Conservation (phyloP, 2,113 vertebrate species). For the Tautogolabrus adspersus region DNA sequence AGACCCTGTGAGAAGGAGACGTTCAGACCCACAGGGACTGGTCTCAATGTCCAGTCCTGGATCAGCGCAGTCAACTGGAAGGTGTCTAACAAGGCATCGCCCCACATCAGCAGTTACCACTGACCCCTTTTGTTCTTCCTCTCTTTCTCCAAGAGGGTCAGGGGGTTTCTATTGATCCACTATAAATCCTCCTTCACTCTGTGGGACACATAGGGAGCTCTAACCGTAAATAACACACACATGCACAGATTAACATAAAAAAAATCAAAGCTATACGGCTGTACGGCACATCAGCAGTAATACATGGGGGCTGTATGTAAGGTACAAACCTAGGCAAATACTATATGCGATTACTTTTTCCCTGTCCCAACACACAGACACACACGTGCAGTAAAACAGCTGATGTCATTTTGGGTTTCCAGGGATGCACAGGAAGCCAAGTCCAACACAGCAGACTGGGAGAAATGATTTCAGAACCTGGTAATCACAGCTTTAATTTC, state of each 20-base stretch:
- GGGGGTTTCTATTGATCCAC: slow-evolving; percentile 39
- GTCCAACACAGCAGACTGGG: slow-evolving; percentile 64
- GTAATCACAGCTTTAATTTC: slow-evolving; percentile 76
- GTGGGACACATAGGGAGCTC: background rate
- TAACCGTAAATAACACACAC: background rate
- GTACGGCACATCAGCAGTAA: background rate
- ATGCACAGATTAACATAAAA: background rate
- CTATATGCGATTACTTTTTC: background rate
- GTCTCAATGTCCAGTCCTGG: slow-evolving; percentile 26
- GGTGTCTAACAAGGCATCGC: slow-evolving; percentile 47
- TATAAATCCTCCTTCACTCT: slow-evolving; percentile 24
- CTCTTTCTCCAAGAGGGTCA: slow-evolving; percentile 14
- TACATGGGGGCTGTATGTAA: background rate
- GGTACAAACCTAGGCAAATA: background rate
- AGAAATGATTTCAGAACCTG: slow-evolving; percentile 71
- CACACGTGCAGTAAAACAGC: slow-evolving; percentile 11
- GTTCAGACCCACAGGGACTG: slow-evolving; percentile 13
- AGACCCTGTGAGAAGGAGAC: background rate
- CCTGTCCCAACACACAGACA: slow-evolving; percentile 20
- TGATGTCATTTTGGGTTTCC: slow-evolving; percentile 72
- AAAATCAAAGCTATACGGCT: background rate
- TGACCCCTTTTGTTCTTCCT: slow-evolving; percentile 23
- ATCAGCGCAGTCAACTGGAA: slow-evolving; percentile 54
- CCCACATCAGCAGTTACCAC: slow-evolving; percentile 49
- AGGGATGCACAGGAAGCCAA: slow-evolving; percentile 52